A percentile compares a stretch with the other conserved stretches of the same genome.
These are phyloP conservation scores for Lycaena phlaeas DNA, from an alignment of 2,888 invertebrate species.

Conservation along the genomic window DNA sequence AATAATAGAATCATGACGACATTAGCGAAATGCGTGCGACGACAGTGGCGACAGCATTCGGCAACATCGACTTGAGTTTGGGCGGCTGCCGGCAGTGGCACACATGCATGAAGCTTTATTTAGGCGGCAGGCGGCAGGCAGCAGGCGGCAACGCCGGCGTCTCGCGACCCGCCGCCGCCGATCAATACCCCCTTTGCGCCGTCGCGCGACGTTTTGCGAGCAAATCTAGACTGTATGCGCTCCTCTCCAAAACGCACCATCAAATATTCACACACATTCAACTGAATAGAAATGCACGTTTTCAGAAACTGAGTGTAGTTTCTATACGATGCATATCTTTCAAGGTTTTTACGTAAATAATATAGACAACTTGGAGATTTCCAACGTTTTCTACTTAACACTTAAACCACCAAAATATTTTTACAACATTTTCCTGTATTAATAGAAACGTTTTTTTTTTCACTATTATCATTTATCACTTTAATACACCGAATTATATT, in stretches of 20 bases:
- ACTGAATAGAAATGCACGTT: constrained; percentile 43
- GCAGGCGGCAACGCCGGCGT: constrained; percentile 64
- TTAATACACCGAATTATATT: neutral
- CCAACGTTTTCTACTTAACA: too few species aligned
- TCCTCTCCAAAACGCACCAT: constrained; percentile 59
- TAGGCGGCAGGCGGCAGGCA: constrained; percentile 65
- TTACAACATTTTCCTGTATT: too few species aligned
- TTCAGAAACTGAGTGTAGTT: constrained; percentile 17
- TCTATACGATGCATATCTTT: constrained; percentile 12
- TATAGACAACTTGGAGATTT: too few species aligned
- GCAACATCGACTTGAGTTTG: constrained; percentile 37
- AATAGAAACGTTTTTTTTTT: neutral
- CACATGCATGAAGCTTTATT: constrained; percentile 67
- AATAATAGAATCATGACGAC: constrained; percentile 25
- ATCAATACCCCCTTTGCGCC: constrained; percentile 70
- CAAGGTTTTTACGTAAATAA: neutral
- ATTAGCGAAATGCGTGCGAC: constrained; percentile 27
- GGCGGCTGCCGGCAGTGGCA: constrained; percentile 42
- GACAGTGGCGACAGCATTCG: constrained; percentile 25
- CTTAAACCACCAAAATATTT: too few species aligned
- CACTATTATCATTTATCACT: constrained; percentile 2
- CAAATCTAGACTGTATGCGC: constrained; percentile 60
- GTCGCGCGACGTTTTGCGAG: constrained; percentile 55
- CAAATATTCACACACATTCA: constrained; percentile 67
- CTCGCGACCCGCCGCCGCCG: constrained; percentile 60